phyloP scores from a whole-genome alignment of 2,888 invertebrate genomes.

The Psylliodes chrysocephalus region DNA sequence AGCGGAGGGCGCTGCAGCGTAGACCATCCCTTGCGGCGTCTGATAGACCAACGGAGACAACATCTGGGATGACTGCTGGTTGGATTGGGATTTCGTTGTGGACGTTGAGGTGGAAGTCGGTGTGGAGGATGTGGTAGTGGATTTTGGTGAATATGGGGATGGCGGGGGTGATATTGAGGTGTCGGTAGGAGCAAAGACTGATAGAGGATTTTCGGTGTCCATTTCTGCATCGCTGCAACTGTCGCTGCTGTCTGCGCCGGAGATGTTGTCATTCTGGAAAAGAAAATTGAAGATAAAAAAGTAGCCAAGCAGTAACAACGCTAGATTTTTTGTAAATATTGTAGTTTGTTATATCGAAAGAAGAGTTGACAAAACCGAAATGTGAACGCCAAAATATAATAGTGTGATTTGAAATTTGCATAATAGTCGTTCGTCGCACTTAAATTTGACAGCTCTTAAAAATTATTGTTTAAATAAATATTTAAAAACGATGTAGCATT shows the following conservation, averaged over 20 bases:
- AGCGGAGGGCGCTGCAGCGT: conserved; percentile 62
- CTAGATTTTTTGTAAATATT: too few species aligned
- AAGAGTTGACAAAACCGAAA: too few species aligned
- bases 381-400: too few species aligned
- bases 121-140: conserved; percentile 11
- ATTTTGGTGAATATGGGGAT: conserved; percentile 43
- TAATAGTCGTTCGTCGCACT: too few species aligned
- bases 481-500: too few species aligned
- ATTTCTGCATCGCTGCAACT: conserved; percentile 62
- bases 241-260: conserved; percentile 60
- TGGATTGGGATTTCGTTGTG: conserved; percentile 36
- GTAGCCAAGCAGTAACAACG: too few species aligned
- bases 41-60: conserved; percentile 62
- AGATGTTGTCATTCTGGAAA: conserved; percentile 64
- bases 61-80: conserved; percentile 47
- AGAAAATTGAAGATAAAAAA: too few species aligned
- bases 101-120: conserved; percentile 41
- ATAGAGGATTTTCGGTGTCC: conserved; percentile 50
- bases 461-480: too few species aligned
- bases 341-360: too few species aligned
- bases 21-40: conserved; percentile 65
- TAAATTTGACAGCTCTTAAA: too few species aligned
- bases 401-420: too few species aligned
- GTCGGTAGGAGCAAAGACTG: conserved; percentile 48
- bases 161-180: conserved; percentile 49